These are phyloP conservation scores for Monopis laevigella DNA, from an alignment of 2,888 invertebrate species.

Conservation along the genomic window DNA sequence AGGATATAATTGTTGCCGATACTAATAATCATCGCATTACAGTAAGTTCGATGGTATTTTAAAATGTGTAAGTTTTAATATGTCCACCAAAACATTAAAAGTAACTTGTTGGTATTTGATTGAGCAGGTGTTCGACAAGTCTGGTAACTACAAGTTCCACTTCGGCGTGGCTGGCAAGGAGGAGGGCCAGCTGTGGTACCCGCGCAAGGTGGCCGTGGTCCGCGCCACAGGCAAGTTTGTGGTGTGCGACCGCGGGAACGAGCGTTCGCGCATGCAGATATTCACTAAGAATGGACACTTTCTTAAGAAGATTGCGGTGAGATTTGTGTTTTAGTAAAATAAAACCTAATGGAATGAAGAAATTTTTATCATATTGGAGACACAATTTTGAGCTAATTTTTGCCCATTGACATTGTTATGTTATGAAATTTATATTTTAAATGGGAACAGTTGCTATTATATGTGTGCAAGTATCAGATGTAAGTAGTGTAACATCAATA, in stretches of 20 bases:
- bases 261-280: conserved; percentile 96
- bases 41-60: conserved; percentile 42
- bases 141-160: conserved; percentile 91
- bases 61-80: too few species aligned
- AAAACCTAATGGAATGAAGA: too few species aligned
- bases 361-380: too few species aligned
- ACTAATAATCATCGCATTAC: conserved; percentile 97
- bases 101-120: conserved; percentile 16
- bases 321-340: too few species aligned
- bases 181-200: conserved; percentile 97
- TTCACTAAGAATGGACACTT: conserved; percentile 96
- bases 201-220: conserved; percentile 94
- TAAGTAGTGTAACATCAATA: too few species aligned
- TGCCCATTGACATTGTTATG: too few species aligned
- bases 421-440: too few species aligned
- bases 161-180: conserved; percentile 96
- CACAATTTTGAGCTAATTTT: too few species aligned
- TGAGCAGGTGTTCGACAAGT: conserved; percentile 92
- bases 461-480: too few species aligned
- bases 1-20: conserved; percentile 96
- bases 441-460: too few species aligned
- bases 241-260: conserved; percentile 97
- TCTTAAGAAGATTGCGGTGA: conserved; percentile 89
- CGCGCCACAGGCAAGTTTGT: conserved; percentile 89
- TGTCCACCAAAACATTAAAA: too few species aligned